phyloP scores from a whole-genome alignment of 1,140 invertebrate species.

The Panagrolaimus sp. region DNA sequence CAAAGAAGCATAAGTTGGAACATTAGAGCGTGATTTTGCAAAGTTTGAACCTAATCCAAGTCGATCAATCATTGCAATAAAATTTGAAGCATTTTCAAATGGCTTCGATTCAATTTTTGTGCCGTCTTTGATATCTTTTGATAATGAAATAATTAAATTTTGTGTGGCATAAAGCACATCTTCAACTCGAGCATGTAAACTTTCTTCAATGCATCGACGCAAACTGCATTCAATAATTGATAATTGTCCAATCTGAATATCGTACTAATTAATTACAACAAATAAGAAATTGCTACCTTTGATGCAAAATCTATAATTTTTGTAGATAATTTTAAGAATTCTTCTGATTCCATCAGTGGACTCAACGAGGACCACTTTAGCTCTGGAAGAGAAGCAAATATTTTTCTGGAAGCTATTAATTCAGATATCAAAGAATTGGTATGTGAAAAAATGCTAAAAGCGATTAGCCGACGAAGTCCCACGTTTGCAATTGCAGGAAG shows the following conservation, averaged over 20 bases:
- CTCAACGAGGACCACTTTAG: background rate
- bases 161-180: background rate
- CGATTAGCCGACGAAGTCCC: background rate
- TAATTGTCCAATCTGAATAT: conserved; percentile 1
- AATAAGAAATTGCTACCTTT: background rate
- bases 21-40: background rate
- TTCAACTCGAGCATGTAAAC: conserved; percentile 1
- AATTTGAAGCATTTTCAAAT: background rate
- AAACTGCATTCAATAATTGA: background rate
- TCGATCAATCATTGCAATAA: conserved; percentile 4
- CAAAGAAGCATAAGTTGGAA: background rate
- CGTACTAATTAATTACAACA: no score
- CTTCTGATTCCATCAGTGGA: background rate
- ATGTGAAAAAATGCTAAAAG: background rate
- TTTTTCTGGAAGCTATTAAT: background rate
- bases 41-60: background rate
- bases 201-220: background rate
- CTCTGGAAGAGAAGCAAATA: background rate
- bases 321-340: background rate
- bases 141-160: background rate
- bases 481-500: conserved; percentile 1
- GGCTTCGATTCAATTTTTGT: background rate
- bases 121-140: background rate
- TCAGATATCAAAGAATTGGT: background rate
- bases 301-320: background rate